Base-by-base conservation (phyloP, 2,113 vertebrate species). In the Nibea albiflora region DNA sequence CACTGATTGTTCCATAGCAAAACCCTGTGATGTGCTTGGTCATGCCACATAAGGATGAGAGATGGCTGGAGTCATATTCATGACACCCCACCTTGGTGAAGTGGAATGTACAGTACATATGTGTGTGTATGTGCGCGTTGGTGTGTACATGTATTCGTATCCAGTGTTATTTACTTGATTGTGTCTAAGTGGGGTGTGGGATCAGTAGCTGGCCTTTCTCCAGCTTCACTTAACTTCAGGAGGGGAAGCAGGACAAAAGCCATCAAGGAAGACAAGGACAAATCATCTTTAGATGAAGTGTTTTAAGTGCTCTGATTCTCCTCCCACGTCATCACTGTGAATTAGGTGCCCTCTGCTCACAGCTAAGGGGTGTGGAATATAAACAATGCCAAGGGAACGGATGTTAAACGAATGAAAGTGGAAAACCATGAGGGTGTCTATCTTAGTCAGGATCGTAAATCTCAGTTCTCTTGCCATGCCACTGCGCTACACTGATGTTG, bases 261-360 rank as follows among this genome's bases (percentile, higher is more conserved):
- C 92, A 87, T 92, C 88, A 79, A 79, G 80, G 85, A 92, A 92
- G 93, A 94, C 93, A 94, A 94, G 94, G 94, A 95, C 94, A 94
- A 94, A 95, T 94, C 93, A 92, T 94, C 91, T 85, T 93, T 93
- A 92, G 90, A 94, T 95, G 92, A 95, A 94, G 92, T 94, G 90
- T 92, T 94, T 91, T 93, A 94, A 94, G 92, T 88, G 88, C 90
- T 89, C 84, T 64, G 83, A 87, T 90, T 88, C 90, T 83, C 87
- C 89, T 87, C 89, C 88, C 91, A 85, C 88, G 83, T 90, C 84
- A 87, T 88, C 83, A 67, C 83, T 31, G 86, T 93, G 91, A 94
- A 92, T 93, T 93, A 92, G 93, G 77, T 90, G 91, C 90, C 91
- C 92, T 92, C 83, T 86, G 81, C 79, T 87, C 72, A 31, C 79